Percentiles rank a stretch among this genome's conserved stretches.
Conservation (phyloP, 1,140 invertebrate genomes). For the Pseudobourletiella spinata region DNA sequence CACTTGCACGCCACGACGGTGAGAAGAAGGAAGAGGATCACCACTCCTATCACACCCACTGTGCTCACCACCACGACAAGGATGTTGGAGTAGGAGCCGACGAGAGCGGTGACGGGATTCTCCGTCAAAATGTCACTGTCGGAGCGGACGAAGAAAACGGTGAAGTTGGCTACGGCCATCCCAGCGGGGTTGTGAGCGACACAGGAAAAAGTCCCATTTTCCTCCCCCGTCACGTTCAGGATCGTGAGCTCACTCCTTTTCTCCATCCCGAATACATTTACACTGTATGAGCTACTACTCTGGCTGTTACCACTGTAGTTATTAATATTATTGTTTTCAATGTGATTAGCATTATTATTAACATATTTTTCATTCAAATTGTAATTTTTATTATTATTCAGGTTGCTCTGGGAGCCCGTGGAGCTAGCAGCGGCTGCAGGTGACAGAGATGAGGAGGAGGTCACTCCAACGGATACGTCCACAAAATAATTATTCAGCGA, state of each 20-base stretch:
- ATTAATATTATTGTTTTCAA: background rate
- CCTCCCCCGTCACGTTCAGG: conserved; percentile 59
- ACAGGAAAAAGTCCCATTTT: conserved; percentile 72
- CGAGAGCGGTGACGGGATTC: conserved; percentile 51
- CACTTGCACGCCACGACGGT: conserved; percentile 31
- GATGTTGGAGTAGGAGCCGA: conserved; percentile 48
- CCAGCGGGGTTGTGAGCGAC: conserved; percentile 73
- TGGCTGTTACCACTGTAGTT: background rate
- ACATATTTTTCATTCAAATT: background rate
- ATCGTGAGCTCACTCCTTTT: conserved; percentile 66
- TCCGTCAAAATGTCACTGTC: conserved; percentile 44
- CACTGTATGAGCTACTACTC: background rate
- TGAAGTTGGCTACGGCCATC: conserved; percentile 61
- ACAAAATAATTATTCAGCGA: conserved; percentile 34
- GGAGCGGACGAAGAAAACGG: conserved; percentile 62
- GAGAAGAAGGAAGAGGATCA: conserved; percentile 43
- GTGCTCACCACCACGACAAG: conserved; percentile 49
- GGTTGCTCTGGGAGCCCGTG: background rate
- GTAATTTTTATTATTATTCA: conserved; percentile 1
- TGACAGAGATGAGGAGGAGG: background rate
- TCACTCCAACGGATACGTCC: conserved; percentile 40
- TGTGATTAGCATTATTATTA: background rate
- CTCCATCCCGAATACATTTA: conserved; percentile 41
- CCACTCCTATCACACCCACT: conserved; percentile 49
- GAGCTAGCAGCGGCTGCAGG: background rate